Evolutionary conservation across 2,113 vertebrate genomes (phyloP), one percentile per base, ranked within the genome.

Genomic region (Butorides virescens): DNA sequence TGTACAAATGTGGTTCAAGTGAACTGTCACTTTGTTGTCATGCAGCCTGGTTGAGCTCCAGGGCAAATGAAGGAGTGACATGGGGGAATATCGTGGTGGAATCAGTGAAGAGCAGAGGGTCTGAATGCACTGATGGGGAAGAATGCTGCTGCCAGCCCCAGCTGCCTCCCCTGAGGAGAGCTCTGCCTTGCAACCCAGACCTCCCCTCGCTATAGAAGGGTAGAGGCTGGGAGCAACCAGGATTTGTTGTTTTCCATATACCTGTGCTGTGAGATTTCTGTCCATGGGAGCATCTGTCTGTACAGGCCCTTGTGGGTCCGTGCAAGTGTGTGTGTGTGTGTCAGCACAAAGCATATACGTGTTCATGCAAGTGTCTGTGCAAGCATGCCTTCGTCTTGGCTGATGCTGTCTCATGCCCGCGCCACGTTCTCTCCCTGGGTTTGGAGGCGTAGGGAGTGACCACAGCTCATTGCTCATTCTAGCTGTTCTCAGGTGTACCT

Each of bases 1-100:
- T 0, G 0, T 32, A 72, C 18, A 34, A 29, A 49, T 22, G 42
- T 0, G 1, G 21, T n/a, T 76, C 26, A 65, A 47, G 9, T 13
- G 30, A n/a, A 46, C 5, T 4, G 0, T 36, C 2, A 0, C 3
- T 55, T 30, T 3, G 5, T 20, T 47, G 44, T 78, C 53, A 32
- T 63, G 6, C 37, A 39, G 81, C 30, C 32, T 71, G 13, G 29
- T 18, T 9, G 19, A 82, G 55, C 29, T 90, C 30, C 49, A 30
- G 44, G 23, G 39, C 3, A 1, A 65, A 46, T 10, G 30, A 52
- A 67, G 34, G 46, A 47, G 36, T 19, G 36, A 42, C 5, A 1
- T 2, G 20, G 34, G 34, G 17, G 8, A 71, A 29, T 62, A 22
- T 8, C 0, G 2, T 6, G 21, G 22, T 56, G 62, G 62, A 63